Evolutionary conservation across 2,797 vertebrate species (phyloP).

Genomic region (Melanotaenia trifasciata): DNA sequence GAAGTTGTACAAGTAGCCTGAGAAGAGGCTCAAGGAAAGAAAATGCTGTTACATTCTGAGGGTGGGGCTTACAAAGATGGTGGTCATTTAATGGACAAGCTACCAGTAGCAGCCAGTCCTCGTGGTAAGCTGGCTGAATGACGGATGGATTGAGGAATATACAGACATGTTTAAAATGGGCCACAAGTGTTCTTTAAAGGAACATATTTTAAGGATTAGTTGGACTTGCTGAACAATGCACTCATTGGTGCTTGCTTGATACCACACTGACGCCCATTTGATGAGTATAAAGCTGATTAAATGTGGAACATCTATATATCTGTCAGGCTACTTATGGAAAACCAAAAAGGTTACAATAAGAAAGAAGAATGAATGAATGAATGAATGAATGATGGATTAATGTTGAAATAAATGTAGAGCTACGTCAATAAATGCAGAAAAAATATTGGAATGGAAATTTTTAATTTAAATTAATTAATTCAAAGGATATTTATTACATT

Average conservation of each 20-base stretch:
- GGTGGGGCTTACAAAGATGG: slow-evolving; percentile 50
- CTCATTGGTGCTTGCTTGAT: background rate
- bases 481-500: too few species aligned
- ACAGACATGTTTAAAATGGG: background rate
- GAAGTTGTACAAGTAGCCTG: slow-evolving; percentile 41
- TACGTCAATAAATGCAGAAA: background rate
- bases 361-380: too few species aligned
- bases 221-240: too few species aligned
- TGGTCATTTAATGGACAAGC: slow-evolving; percentile 63
- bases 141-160: slow-evolving; percentile 23
- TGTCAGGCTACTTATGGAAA: background rate
- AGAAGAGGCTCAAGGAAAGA: slow-evolving; percentile 25
- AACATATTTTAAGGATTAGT: too few species aligned
- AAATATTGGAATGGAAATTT: background rate
- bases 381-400: too few species aligned
- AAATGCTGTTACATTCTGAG: slow-evolving; percentile 54
- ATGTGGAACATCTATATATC: background rate
- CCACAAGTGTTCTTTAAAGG: background rate
- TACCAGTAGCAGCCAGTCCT: slow-evolving; percentile 44
- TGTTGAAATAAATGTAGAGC: background rate
- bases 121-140: slow-evolving; percentile 33
- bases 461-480: background rate
- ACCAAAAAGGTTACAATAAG: too few species aligned
- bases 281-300: background rate
- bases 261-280: background rate